Conservation (phyloP, 1,140 invertebrate genomes). For the Aphaenogaster floridana region DNA sequence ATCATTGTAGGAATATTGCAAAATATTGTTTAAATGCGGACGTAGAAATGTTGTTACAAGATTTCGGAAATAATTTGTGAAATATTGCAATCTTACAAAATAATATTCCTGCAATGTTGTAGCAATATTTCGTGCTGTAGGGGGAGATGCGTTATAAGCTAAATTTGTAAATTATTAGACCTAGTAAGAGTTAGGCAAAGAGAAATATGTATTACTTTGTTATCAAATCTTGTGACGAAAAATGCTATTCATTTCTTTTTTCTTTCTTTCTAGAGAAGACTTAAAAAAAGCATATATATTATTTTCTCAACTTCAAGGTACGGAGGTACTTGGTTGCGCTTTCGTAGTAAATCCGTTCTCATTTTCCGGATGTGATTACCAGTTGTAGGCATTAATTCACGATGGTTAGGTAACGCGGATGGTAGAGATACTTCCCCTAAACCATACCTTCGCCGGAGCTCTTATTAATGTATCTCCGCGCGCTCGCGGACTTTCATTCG, state of each 20-base stretch:
- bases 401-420: neutral
- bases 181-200: no score
- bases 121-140: no score
- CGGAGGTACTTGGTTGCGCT: neutral
- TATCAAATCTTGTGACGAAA: neutral
- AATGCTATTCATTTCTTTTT: neutral
- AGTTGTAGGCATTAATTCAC: neutral
- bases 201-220: neutral
- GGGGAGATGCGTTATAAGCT: neutral
- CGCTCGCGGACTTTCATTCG: conserved; percentile 35
- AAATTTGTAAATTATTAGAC: neutral
- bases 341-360: neutral
- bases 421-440: conserved; percentile 1
- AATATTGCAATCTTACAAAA: no score
- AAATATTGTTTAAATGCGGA: no score
- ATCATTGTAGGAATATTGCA: no score
- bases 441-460: conserved; percentile 20
- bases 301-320: neutral
- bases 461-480: conserved; percentile 39
- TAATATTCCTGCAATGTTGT: no score
- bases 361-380: conserved; percentile 2
- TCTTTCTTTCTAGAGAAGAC: neutral
- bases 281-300: neutral
- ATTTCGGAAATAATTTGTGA: no score
- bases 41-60: no score